phyloP scores from a whole-genome alignment of 2,113 vertebrate species.

The Paradoxurus hermaphroditus region DNA sequence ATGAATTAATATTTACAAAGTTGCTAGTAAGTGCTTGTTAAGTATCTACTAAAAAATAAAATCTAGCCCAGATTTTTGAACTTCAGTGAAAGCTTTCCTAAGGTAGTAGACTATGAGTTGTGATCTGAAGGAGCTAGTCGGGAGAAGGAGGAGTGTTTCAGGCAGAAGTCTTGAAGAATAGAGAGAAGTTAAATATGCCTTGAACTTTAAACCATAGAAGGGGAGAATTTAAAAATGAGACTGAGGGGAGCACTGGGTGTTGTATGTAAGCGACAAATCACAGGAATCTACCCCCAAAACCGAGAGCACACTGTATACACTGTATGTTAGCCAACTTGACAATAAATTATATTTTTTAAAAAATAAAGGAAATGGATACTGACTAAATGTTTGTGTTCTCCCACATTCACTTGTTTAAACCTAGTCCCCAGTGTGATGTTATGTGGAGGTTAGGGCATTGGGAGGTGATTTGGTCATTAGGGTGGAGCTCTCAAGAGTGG shows the following conservation, averaged over 20 bases:
- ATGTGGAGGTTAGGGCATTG: no score
- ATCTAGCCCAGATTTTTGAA: neutral
- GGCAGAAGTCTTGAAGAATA: neutral
- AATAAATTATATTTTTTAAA: no score
- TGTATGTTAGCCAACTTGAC: no score
- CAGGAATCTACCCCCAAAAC: no score
- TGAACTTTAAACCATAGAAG: neutral
- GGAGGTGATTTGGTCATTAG: no score
- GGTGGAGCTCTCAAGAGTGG: no score
- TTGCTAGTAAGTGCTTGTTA: neutral
- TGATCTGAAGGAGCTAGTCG: neutral
- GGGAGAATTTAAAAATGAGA: neutral
- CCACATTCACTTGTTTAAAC: no score
- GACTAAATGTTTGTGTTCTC: no score
- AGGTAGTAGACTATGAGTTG: neutral
- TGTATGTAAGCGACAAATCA: no score
- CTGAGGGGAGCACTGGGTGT: neutral
- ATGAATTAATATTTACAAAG: neutral
- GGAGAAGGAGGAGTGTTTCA: neutral
- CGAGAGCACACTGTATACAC: no score
- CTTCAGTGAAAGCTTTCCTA: neutral
- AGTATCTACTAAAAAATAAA: neutral
- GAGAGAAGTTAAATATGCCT: neutral
- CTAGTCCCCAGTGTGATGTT: no score
- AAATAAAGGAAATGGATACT: no score